Evolutionary conservation across 2,113 vertebrate species (phyloP).

Genomic region (Steatornis caripensis): DNA sequence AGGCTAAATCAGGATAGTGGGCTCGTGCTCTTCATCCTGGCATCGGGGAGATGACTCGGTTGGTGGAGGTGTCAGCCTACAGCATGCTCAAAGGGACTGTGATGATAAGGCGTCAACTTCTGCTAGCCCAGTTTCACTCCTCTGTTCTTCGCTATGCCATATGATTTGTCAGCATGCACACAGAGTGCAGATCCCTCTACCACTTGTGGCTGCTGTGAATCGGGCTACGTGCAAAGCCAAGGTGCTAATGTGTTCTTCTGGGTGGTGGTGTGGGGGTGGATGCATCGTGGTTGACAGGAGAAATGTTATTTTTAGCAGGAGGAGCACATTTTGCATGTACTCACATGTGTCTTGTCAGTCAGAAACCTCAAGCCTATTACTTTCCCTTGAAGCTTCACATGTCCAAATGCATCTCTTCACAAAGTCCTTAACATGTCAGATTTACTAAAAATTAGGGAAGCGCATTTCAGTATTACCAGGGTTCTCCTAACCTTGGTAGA

Average conservation of each 20-base stretch:
- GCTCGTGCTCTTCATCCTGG: slow-evolving; percentile 58
- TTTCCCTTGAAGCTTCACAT: slow-evolving; percentile 52
- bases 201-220: slow-evolving; percentile 69
- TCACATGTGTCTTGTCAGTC: slow-evolving; percentile 69
- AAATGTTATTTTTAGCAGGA: slow-evolving; percentile 67
- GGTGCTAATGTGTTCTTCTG: slow-evolving; percentile 67
- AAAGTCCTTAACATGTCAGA: neutral
- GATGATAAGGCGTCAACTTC: slow-evolving; percentile 64
- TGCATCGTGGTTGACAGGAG: slow-evolving; percentile 59
- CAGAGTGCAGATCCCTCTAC: slow-evolving; percentile 61
- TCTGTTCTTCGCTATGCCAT: slow-evolving; percentile 58
- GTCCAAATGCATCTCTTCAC: slow-evolving; percentile 32
- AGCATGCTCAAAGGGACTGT: slow-evolving; percentile 63
- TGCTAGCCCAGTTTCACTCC: slow-evolving; percentile 68
- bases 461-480: neutral
- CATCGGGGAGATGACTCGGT: slow-evolving; percentile 46
- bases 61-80: slow-evolving; percentile 66
- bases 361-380: slow-evolving; percentile 57
- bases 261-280: slow-evolving; percentile 65
- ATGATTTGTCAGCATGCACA: slow-evolving; percentile 62
- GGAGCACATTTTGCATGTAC: slow-evolving; percentile 65
- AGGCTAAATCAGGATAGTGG: slow-evolving; percentile 55
- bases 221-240: slow-evolving; percentile 63
- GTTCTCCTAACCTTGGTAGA: neutral
- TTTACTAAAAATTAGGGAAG: slow-evolving; percentile 8